phyloP scores from a whole-genome alignment of 2,888 invertebrate species.

The Leptopilina syphax region DNA sequence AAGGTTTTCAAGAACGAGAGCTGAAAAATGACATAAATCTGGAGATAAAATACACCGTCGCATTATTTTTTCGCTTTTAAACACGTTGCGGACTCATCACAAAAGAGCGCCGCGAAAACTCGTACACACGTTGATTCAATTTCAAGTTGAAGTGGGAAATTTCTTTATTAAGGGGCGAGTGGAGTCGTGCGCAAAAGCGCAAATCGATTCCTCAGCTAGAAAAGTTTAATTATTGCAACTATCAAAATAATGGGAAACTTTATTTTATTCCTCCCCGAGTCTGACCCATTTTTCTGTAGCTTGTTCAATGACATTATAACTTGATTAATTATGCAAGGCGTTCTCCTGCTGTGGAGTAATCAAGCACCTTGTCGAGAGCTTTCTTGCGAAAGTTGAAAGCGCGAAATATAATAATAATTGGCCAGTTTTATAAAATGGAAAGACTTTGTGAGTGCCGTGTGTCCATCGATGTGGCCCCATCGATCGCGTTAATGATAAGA shows the following conservation, averaged over 20 bases:
- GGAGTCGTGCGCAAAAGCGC: too few relatives aligned
- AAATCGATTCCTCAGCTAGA: not conserved
- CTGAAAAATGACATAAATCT: too few relatives aligned
- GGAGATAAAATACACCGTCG: too few relatives aligned
- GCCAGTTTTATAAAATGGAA: slow-evolving; percentile 26
- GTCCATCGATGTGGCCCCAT: too few relatives aligned
- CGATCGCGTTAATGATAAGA: slow-evolving; percentile 25
- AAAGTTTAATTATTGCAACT: not conserved
- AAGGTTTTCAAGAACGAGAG: too few relatives aligned
- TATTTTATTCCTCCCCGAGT: not conserved
- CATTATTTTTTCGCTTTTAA: too few relatives aligned
- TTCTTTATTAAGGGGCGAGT: too few relatives aligned
- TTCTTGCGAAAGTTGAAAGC: slow-evolving; percentile 12
- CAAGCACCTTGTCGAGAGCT: not conserved
- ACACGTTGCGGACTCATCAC: too few relatives aligned
- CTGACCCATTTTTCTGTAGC: not conserved
- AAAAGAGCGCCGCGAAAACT: too few relatives aligned
- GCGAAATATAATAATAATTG: slow-evolving; percentile 16
- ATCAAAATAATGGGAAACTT: not conserved
- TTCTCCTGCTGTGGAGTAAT: not conserved
- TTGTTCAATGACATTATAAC: slow-evolving; percentile 12
- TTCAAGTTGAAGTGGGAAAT: too few relatives aligned
- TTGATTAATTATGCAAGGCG: slow-evolving; percentile 15
- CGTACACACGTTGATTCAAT: too few relatives aligned
- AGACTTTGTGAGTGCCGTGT: not conserved